These are phyloP conservation scores for Drosophila pachea DNA, from an alignment of 1,140 invertebrate genomes.

Conservation along the genomic window DNA sequence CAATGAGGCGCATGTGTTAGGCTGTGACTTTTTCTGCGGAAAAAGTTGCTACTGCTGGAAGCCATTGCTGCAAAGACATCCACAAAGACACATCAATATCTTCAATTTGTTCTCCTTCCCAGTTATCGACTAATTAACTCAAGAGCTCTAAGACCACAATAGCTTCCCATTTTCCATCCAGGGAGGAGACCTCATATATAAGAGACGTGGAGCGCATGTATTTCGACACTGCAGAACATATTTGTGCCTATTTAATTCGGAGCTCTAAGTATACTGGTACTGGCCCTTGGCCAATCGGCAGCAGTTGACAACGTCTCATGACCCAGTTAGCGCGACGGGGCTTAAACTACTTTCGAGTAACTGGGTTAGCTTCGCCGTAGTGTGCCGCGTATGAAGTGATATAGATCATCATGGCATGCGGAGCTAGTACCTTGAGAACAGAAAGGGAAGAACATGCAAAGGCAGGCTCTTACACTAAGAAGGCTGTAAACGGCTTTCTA, in stretches of 20 bases:
- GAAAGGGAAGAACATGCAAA: no score
- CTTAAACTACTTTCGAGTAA: conserved; percentile 9
- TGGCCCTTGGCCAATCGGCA: neutral
- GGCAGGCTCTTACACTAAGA: no score
- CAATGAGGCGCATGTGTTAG: conserved; percentile 57
- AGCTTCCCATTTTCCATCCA: no score
- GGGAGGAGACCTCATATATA: no score
- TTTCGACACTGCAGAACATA: no score
- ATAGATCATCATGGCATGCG: conserved; percentile 9
- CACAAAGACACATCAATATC: conserved; percentile 13
- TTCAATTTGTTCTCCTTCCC: neutral
- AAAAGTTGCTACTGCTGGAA: conserved; percentile 65
- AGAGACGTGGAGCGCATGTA: no score
- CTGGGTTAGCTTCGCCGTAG: conserved; percentile 5
- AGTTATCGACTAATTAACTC: neutral
- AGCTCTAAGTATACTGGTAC: neutral
- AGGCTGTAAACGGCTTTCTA: no score
- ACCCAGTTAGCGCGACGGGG: conserved; percentile 7
- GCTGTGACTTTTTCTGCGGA: conserved; percentile 52
- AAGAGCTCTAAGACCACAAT: no score
- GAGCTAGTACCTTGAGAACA: neutral
- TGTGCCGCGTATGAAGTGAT: conserved; percentile 18
- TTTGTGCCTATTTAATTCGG: no score
- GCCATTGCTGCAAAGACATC: conserved; percentile 66
- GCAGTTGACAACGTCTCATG: conserved; percentile 11